phyloP scores from a whole-genome alignment of 1,140 invertebrate genomes.

The Drosophila pachea region DNA sequence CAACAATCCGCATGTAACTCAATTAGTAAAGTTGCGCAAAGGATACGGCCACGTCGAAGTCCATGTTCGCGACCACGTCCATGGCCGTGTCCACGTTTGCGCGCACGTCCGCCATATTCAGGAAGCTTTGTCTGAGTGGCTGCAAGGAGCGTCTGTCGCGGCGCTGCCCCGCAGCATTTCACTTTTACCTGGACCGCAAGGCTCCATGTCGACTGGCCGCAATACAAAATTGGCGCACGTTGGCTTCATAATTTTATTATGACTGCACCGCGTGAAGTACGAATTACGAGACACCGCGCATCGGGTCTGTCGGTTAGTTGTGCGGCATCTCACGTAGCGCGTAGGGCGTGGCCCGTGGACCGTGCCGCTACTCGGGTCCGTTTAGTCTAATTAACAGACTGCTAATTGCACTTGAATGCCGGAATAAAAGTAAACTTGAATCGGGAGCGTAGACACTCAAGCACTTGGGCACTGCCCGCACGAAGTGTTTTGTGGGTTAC shows the following conservation, averaged over 20 bases:
- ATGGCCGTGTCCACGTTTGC: not conserved
- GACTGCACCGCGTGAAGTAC: conserved; percentile 54
- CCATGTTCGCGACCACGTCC: not conserved
- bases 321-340: conserved; percentile 18
- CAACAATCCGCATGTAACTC: conserved; percentile 53
- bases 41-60: conserved; percentile 12
- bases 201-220: conserved; percentile 21
- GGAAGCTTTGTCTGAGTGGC: conserved; percentile 14
- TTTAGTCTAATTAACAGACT: conserved; percentile 70
- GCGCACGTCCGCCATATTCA: conserved; percentile 1
- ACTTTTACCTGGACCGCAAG: no score
- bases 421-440: conserved; percentile 41
- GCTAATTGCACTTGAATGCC: conserved; percentile 72
- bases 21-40: conserved; percentile 65
- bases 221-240: conserved; percentile 73
- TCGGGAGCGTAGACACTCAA: not conserved
- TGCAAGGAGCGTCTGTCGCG: conserved; percentile 4
- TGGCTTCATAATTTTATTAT: conserved; percentile 74
- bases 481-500: conserved; percentile 18
- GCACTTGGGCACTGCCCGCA: conserved; percentile 7
- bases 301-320: conserved; percentile 17
- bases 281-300: conserved; percentile 54
- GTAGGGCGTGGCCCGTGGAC: conserved; percentile 24
- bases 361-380: conserved; percentile 24
- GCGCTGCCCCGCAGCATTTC: conserved; percentile 4